Conservation (phyloP, 2,113 vertebrate genomes). For the Carettochelys insculpta region DNA sequence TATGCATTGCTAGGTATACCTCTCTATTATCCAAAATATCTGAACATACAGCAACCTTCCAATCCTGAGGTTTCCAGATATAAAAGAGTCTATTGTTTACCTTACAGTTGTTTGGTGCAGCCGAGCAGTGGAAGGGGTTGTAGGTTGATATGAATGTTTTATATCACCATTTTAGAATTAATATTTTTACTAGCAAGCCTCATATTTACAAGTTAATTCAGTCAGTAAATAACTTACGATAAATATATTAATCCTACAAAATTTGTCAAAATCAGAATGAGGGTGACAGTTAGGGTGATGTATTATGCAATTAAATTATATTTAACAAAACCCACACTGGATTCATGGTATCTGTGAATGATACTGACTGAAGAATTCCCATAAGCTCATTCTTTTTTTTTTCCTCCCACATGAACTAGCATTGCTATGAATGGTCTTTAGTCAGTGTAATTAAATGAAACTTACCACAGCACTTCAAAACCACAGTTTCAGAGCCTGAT, state of each 20-base stretch:
- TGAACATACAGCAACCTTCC: too few species aligned
- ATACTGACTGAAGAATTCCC: background rate
- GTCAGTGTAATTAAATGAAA: background rate
- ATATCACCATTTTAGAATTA: background rate
- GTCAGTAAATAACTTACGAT: slow-evolving; percentile 14
- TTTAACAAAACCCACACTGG: background rate
- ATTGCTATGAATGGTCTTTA: background rate
- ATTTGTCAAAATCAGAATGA: background rate
- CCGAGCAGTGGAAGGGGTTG: background rate
- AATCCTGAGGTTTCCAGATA: too few species aligned
- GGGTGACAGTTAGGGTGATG: background rate
- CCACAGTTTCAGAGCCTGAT: background rate
- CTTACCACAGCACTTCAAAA: background rate
- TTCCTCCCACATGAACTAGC: background rate
- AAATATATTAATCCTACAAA: slow-evolving; percentile 26
- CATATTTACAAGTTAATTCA: slow-evolving; percentile 33
- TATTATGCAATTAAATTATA: slow-evolving; percentile 3
- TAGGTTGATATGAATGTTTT: background rate
- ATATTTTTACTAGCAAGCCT: background rate
- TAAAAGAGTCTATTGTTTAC: too few species aligned
- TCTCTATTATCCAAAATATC: too few species aligned
- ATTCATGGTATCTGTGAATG: background rate
- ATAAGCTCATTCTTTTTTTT: background rate
- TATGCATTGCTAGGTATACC: too few species aligned
- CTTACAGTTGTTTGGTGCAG: background rate